Conservation (phyloP, 2,888 invertebrate genomes). For the Anaspis maculata region DNA sequence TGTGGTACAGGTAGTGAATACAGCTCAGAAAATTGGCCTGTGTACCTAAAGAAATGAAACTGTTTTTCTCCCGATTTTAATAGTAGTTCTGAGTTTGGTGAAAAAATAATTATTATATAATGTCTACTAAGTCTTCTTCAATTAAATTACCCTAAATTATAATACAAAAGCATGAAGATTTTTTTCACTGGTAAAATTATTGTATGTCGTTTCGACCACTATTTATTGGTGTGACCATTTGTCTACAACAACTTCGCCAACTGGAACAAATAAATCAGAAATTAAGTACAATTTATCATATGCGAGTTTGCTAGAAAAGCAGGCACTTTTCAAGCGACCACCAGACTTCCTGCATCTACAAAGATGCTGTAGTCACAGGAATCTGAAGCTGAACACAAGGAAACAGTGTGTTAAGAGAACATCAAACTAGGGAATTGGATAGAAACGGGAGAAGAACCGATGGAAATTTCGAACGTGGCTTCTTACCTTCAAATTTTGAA, state of each 20-base stretch:
- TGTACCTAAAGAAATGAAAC: too few species aligned
- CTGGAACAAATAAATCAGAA: slow-evolving; percentile 47
- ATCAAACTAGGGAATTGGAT: too few species aligned
- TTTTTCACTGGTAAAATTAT: not conserved
- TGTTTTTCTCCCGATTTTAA: not conserved
- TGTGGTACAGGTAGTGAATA: too few species aligned
- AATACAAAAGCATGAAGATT: slow-evolving; percentile 15
- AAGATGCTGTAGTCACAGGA: not conserved
- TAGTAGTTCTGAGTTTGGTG: slow-evolving; percentile 20
- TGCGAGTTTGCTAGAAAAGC: too few species aligned
- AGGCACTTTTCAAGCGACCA: too few species aligned
- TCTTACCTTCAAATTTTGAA: too few species aligned
- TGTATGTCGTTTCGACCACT: not conserved
- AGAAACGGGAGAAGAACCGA: too few species aligned
- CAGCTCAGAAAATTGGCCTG: too few species aligned
- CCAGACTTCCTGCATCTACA: too few species aligned
- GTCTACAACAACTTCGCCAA: slow-evolving; percentile 62
- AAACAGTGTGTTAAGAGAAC: too few species aligned
- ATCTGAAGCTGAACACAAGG: not conserved
- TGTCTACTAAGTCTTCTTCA: slow-evolving; percentile 26
- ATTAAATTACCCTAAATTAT: slow-evolving; percentile 19
- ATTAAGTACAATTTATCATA: not conserved
- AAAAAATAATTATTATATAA: slow-evolving; percentile 16
- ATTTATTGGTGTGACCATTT: slow-evolving; percentile 50
- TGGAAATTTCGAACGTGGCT: too few species aligned